Evolutionary conservation across 2,113 vertebrate species (phyloP).

Genomic region (Trochalopteron elliotii): DNA sequence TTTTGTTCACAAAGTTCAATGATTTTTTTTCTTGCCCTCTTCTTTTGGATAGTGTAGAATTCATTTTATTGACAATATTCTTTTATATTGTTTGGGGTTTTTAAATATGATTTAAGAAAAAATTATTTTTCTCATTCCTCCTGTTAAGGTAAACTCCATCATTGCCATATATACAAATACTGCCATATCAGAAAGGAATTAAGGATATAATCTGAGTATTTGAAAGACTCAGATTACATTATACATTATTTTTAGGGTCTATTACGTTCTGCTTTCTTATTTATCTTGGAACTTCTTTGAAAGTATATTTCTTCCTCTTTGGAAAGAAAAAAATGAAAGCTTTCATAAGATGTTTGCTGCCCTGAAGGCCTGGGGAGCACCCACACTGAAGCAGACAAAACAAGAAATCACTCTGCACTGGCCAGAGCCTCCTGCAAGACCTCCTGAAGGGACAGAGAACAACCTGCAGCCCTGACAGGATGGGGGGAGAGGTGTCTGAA

Average conservation of each 20-base stretch:
- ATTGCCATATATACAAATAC: background rate
- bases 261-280: background rate
- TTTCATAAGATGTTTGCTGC: background rate
- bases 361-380: background rate
- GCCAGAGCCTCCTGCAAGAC: background rate
- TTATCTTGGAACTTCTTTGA: background rate
- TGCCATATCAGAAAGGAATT: background rate
- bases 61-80: background rate
- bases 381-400: background rate
- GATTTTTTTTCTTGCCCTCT: background rate
- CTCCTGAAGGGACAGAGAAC: background rate
- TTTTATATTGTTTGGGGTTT: background rate
- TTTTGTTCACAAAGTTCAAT: background rate
- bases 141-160: background rate
- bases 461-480: background rate
- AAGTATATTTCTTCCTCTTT: background rate
- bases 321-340: background rate
- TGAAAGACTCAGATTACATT: background rate
- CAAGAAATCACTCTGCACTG: background rate
- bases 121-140: background rate
- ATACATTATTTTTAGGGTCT: background rate
- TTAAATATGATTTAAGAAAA: background rate
- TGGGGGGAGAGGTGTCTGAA: background rate
- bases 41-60: background rate
- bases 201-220: background rate